Evolutionary conservation across 1,140 invertebrate species (phyloP), one percentile per base, ranked within the genome.

Genomic region (Parasteatoda tepidariorum): DNA sequence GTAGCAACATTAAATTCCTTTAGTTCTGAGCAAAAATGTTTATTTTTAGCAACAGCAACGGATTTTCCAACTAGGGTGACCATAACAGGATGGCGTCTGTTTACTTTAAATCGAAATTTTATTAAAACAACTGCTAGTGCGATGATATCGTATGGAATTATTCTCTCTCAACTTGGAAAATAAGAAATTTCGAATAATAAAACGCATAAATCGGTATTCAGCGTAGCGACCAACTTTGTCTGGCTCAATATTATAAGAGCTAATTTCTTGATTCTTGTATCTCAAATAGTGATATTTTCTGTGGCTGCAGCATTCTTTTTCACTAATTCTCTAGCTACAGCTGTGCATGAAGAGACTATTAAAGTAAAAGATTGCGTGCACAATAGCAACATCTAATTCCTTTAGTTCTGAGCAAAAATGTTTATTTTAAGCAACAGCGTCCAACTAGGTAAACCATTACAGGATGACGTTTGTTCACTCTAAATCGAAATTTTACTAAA

Each of bases 41-140:
- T 64, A 34, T 34, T 76, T 26, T 61, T 76, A 2, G 33, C 22
- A 6, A 48, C 28, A 4, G 59, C 48, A 1, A 1, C 33, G 9
- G 61, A 76, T 9, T 76, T 76, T 64, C 59, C 74, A 7, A 31
- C 33, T 31, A 62, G 38, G 13, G 11, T 66, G 2, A 18, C n/a
- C 48, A n/a, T 76, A 15, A 48, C 59, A 11, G 74, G 74, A 28
- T 64, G 74, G 74, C 26, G 34, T 7, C 26, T 76, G 13, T 76
- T 76, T 38, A 66, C 26, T 15, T 31, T 76, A 18, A 76, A 76
- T 22, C 61, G 59, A 2, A 41, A 18, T 48, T 76, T 76, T 26
- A 76, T 66, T 22, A 59, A 64, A 22, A 64, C 11, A n/a, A 64
- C 74, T 30, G 74, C 74, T 64, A 30, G 74, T 31, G 41, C 18